A percentile compares a stretch with the other conserved stretches of the same genome.
phyloP scores from a whole-genome alignment of 2,113 vertebrate genomes.

The Mormyrus lacerda region DNA sequence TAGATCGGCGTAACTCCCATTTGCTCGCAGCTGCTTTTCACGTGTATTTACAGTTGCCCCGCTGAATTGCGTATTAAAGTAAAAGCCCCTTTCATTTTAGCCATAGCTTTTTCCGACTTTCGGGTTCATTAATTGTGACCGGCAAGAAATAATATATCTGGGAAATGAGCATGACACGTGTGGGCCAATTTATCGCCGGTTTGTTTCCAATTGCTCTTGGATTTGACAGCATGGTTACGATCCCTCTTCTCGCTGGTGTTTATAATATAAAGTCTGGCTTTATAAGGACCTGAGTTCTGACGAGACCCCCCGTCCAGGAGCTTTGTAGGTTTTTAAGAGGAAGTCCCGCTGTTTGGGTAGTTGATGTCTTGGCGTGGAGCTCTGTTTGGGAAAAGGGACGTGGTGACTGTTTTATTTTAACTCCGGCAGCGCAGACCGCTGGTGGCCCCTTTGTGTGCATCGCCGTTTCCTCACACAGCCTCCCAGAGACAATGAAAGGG shows the following conservation, averaged over 20 bases:
- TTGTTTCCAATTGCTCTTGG: conserved; percentile 24
- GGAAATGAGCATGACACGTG: conserved; percentile 9
- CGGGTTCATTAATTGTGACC: conserved; percentile 12
- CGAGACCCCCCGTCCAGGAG: conserved; percentile 10
- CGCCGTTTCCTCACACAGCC: not conserved
- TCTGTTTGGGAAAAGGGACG: conserved; percentile 1
- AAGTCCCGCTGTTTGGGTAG: conserved; percentile 27
- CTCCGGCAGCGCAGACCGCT: not conserved
- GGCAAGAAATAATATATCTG: not conserved
- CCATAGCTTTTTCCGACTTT: conserved; percentile 9
- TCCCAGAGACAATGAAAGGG: conserved; percentile 28
- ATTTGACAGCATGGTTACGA: not conserved
- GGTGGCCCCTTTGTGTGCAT: not conserved
- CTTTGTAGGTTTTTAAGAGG: conserved; percentile 24
- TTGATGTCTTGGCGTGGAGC: conserved; percentile 20
- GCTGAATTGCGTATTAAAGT: not conserved
- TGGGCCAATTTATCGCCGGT: conserved; percentile 11
- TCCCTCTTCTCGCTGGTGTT: conserved; percentile 10
- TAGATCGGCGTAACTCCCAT: not conserved
- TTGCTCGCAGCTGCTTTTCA: not conserved
- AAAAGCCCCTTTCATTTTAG: not conserved
- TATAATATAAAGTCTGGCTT: conserved; percentile 32
- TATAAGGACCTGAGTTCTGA: conserved; percentile 27
- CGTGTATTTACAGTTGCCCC: not conserved
- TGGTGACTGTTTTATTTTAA: conserved; percentile 6